Evolutionary conservation across 37 sponge, comb jelly and placozoan genomes (phyloP).

Genomic region (Theonella swinhoei): DNA sequence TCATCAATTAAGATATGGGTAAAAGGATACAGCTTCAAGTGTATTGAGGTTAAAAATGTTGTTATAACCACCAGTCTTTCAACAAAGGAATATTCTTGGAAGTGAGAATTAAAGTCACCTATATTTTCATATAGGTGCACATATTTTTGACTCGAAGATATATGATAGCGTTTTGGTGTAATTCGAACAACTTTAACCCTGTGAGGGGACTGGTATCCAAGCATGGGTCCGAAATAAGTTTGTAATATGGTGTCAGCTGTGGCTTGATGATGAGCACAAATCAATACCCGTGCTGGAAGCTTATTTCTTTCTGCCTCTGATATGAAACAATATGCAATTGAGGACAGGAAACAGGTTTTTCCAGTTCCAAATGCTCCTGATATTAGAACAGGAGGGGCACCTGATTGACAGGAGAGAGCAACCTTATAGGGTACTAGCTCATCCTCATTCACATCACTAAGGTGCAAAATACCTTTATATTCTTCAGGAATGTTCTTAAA

Average conservation of each 20-base stretch:
- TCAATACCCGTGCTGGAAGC: constrained; percentile 19
- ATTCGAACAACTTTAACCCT: not conserved
- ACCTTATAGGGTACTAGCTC: not conserved
- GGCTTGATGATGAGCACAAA: constrained; percentile 38
- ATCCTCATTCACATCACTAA: not conserved
- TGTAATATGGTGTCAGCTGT: constrained; percentile 53
- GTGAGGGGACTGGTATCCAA: not conserved
- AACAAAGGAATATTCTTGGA: too few species aligned
- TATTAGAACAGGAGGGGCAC: constrained; percentile 46
- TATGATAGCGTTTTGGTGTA: not conserved
- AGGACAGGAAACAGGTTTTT: constrained; percentile 51
- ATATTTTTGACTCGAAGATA: not conserved
- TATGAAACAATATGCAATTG: constrained; percentile 25
- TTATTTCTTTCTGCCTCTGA: not conserved
- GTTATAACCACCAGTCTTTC: constrained; percentile 11
- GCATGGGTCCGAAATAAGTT: constrained; percentile 4
- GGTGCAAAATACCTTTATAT: not conserved
- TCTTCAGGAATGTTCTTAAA: not conserved
- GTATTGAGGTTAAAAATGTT: constrained; percentile 26
- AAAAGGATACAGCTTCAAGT: not conserved
- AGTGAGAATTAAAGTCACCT: not conserved
- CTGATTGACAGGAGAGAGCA: not conserved
- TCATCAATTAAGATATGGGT: constrained; percentile 77
- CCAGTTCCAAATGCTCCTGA: constrained; percentile 73
- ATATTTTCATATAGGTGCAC: not conserved